A percentile compares a stretch with the other conserved stretches of the same genome.
phyloP scores from a whole-genome alignment of 92 coral and sea anemone genomes.

The Ricordea florida region DNA sequence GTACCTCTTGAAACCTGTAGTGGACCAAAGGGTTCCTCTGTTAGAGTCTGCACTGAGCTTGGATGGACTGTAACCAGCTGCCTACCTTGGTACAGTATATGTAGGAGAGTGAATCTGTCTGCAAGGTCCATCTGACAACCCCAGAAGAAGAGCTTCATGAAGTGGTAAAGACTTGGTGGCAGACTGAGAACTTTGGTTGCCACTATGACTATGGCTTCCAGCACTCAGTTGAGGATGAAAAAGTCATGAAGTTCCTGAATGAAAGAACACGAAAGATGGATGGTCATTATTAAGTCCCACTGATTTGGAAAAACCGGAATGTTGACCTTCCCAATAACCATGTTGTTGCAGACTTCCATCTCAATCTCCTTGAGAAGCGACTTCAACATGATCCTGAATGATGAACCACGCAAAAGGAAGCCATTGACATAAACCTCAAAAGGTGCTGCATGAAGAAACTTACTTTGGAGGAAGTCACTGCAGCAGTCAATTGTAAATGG shows the following conservation, averaged over 20 bases:
- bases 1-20: slow-evolving; percentile 9
- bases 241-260: background rate
- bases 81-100: background rate
- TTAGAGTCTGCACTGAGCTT: slow-evolving; percentile 15
- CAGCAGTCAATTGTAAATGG: slow-evolving; percentile 8
- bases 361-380: slow-evolving; percentile 26
- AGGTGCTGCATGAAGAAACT: slow-evolving; percentile 45
- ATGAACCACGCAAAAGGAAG: background rate
- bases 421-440: slow-evolving; percentile 43
- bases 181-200: slow-evolving; percentile 12
- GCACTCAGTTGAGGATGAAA: slow-evolving; percentile 28
- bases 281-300: slow-evolving; percentile 20
- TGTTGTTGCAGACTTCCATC: slow-evolving; percentile 7
- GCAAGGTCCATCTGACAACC: slow-evolving; percentile 3
- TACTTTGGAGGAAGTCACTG: slow-evolving; percentile 15
- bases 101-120: background rate
- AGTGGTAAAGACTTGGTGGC: slow-evolving; percentile 10
- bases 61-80: slow-evolving; percentile 32
- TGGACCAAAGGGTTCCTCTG: slow-evolving; percentile 24
- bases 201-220: background rate
- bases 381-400: slow-evolving; percentile 11
- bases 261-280: slow-evolving; percentile 1
- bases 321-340: slow-evolving; percentile 20
- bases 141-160: slow-evolving; percentile 13
- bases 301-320: slow-evolving; percentile 16